Evolutionary conservation across 2,888 invertebrate genomes (phyloP), one percentile per base, ranked within the genome.

Genomic region (Troglohyphantes excavatus): DNA sequence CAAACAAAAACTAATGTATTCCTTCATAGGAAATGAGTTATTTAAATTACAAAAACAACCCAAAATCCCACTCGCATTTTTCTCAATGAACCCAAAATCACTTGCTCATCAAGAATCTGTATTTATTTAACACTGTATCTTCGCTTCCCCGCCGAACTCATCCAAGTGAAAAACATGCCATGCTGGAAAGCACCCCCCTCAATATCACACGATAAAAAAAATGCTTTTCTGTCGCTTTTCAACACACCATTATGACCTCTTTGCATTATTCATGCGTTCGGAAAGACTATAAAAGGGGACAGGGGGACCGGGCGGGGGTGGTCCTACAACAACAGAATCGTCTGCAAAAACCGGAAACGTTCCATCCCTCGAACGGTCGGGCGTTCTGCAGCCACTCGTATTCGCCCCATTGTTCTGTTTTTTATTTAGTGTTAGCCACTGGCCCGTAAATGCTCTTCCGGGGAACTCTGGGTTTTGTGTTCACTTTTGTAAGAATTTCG

Each of bases 201-300:
- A 46, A 72, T 72, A 17, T 27, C 27, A 29, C 9, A 53, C n/a
- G 29, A 67, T 53, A 68, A 81, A 82, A n/a, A 83, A 83, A 83
- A 6, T 63, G 63, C 63, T 46, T 63, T 73, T 73, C 23, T 73
- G 82, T 21, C 78, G 78, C 78, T 65, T 65, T 78, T 78, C 26
- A 33, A 33, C 59, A n/a, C 53, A 21, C 82, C 70, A 82, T 82
- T 82, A 67, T 70, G 70, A 70, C 53, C 46, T 73, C 70, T 23
- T 63, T 43, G 70, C 73, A 88, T 88, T 88, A 88, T 88, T 88
- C 81, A 88, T 88, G 81, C 75, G 79, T 88, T 88, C 87, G 81
- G 70, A 53, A 67, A 67, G 75, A 29, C 79, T 65, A 63, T 79
- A 73, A 83, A 83, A 79, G 68, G 29, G 85, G 61, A 39, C n/a